Percentiles rank a stretch among this genome's conserved stretches.
Evolutionary conservation across 2,113 vertebrate species (phyloP).

Genomic region (Tragelaphus strepsiceros): DNA sequence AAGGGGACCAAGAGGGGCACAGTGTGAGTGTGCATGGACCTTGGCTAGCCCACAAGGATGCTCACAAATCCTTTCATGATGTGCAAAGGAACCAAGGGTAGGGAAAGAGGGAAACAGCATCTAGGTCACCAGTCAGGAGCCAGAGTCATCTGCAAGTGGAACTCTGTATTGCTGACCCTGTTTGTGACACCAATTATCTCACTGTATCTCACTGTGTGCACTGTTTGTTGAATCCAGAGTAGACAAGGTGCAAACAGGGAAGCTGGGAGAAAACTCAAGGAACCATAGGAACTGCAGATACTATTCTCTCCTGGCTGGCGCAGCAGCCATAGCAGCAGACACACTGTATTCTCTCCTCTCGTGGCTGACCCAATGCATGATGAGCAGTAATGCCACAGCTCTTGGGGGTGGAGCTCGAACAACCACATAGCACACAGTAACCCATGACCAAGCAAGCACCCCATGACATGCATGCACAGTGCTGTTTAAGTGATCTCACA

Average conservation of each 20-base stretch:
- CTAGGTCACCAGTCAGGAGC: background rate
- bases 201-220: background rate
- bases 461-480: background rate
- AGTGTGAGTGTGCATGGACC: background rate
- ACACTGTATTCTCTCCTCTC: background rate
- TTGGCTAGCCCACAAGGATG: background rate
- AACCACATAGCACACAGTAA: background rate
- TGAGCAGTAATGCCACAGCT: background rate
- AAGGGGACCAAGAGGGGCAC: too few species aligned
- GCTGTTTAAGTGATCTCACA: background rate
- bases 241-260: background rate
- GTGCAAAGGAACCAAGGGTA: background rate
- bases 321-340: background rate
- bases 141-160: background rate
- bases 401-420: rapidly evolving
- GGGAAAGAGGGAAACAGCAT: background rate
- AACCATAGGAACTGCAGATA: background rate
- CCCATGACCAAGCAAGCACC: background rate
- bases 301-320: background rate
- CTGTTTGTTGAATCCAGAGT: background rate
- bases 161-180: background rate
- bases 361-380: background rate
- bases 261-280: background rate
- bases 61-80: background rate
- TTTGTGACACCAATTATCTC: background rate